These are phyloP conservation scores for Seriola rivoliana DNA, from an alignment of 2,113 vertebrate species.

Conservation along the genomic window DNA sequence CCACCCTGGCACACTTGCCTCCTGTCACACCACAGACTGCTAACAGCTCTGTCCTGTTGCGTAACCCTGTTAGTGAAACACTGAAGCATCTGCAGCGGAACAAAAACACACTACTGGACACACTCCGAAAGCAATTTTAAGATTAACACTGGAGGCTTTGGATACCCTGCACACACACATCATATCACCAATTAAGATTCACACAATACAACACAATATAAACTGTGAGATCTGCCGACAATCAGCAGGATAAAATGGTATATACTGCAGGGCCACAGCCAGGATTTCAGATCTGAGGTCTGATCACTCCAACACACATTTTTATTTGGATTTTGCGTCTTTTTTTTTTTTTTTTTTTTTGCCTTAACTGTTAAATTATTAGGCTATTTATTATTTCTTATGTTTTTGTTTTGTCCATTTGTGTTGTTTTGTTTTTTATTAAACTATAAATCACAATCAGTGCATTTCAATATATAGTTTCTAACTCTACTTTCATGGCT, in stretches of 20 bases:
- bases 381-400: too few species aligned
- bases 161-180: neutral
- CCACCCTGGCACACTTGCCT: constrained; percentile 29
- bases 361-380: too few species aligned
- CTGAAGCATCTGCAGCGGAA: constrained; percentile 29
- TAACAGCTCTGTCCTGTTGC: constrained; percentile 54
- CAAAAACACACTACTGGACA: constrained; percentile 36
- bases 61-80: constrained; percentile 52
- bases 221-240: neutral
- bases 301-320: too few species aligned
- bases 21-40: constrained; percentile 37
- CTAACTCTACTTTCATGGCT: too few species aligned
- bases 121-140: constrained; percentile 36
- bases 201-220: neutral
- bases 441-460: too few species aligned
- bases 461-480: too few species aligned
- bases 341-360: too few species aligned
- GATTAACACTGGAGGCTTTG: constrained; percentile 4
- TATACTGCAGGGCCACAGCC: neutral
- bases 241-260: too few species aligned
- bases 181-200: neutral
- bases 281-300: neutral
- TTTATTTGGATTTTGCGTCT: too few species aligned
- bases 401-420: too few species aligned
- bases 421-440: too few species aligned